Evolutionary conservation across 2,797 vertebrate genomes (phyloP), one percentile per base, ranked within the genome.

Genomic region (Lycodopsis pacificus): DNA sequence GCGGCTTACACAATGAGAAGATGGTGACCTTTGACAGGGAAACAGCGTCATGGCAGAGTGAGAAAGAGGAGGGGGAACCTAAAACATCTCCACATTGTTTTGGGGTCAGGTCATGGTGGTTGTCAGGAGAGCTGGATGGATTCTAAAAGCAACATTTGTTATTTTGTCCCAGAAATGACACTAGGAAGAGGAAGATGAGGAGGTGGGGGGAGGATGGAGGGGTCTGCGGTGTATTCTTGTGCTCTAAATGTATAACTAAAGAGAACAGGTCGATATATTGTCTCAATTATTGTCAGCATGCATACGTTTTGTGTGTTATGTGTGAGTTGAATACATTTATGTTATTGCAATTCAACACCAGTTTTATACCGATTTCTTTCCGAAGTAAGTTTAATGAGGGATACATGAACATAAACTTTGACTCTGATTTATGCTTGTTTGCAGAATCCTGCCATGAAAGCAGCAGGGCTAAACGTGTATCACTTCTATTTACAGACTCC

Each of bases 21-120:
- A 75, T 61, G 56, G 20, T 65, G 85, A 89, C 86, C 84, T 91
- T 89, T 81, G 65, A 75, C 61, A 54, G 40, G 48, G 71, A 81
- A 66, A 86, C 65, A 57, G 73, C 65, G 71, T 42, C 56, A 32
- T 25, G 67, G 34, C 7, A 63, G 46, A 36, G 51, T 13, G 32
- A 63, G 17, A 27, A 22, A 44, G 14, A 49, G 34, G 25, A 57
- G 44, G 25, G 12, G 51, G 1, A 59, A 32, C 9, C 36, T 54
- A 14, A 36, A 46, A 56, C 5, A 2, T 3, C 9, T 48, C 25
- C 12, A 19, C 19, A 13, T 4, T 61, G 57, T 38, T 40, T 69
- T 64, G 12, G 11, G 25, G 38, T 66, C 27, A 12, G 51, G 25
- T 34, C 14, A 22, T 22, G 14, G 7, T 25, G 4, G 13, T 36